Evolutionary conservation across 2,113 vertebrate species (phyloP).

Genomic region (Narcine bancroftii): DNA sequence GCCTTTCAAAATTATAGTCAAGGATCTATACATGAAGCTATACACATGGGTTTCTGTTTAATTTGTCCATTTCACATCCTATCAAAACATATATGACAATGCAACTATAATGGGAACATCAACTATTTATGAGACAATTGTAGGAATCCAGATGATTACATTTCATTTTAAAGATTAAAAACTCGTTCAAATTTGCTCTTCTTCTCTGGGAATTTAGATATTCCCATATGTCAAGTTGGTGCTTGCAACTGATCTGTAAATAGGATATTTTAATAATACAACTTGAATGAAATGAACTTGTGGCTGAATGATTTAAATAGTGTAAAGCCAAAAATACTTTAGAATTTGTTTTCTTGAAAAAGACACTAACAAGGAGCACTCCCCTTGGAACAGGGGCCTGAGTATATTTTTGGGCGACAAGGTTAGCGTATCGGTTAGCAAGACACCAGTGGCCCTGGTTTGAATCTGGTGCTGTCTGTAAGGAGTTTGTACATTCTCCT

Average conservation of each 20-base stretch:
- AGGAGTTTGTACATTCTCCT: too few species aligned
- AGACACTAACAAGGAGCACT: background rate
- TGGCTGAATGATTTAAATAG: background rate
- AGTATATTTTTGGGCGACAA: too few species aligned
- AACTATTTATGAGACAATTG: background rate
- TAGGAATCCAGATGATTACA: background rate
- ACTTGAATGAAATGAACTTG: background rate
- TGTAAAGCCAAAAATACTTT: background rate
- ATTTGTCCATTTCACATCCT: background rate
- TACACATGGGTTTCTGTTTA: background rate
- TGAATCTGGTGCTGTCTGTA: too few species aligned
- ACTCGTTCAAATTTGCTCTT: background rate
- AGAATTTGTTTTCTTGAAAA: background rate
- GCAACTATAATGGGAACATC: background rate
- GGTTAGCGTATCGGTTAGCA: too few species aligned
- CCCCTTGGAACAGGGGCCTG: background rate
- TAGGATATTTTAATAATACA: slow-evolving; percentile 16
- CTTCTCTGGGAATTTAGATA: background rate
- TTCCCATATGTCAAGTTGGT: background rate
- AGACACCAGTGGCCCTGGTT: too few species aligned
- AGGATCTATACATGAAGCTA: background rate
- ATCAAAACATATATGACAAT: background rate
- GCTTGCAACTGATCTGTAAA: background rate
- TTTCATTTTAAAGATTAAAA: background rate
- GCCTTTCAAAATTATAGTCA: slow-evolving; percentile 13